These are phyloP conservation scores for Drosophila antonietae DNA, from an alignment of 2,888 invertebrate genomes.

Conservation along the genomic window DNA sequence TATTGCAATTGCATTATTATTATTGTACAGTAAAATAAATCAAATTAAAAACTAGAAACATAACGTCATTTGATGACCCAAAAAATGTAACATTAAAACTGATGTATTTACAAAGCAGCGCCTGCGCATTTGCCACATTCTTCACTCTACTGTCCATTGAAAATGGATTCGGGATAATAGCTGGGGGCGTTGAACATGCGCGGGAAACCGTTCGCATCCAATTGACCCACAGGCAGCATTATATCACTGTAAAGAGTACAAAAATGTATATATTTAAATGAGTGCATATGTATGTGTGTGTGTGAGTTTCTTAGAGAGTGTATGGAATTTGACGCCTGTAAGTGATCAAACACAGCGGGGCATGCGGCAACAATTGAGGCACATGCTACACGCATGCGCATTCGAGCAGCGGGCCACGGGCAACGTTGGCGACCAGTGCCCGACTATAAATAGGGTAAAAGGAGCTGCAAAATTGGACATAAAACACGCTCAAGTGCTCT, in stretches of 20 bases:
- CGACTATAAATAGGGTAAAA: slow-evolving; percentile 78
- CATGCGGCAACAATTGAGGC: slow-evolving; percentile 54
- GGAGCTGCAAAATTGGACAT: slow-evolving; percentile 73
- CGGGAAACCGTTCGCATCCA: slow-evolving; percentile 83
- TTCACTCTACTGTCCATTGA: slow-evolving; percentile 82
- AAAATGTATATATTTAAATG: slow-evolving; percentile 15
- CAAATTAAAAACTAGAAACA: slow-evolving; percentile 53
- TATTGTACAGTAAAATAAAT: slow-evolving; percentile 63
- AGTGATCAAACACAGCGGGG: slow-evolving; percentile 63
- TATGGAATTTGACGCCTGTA: slow-evolving; percentile 72
- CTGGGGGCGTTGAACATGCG: slow-evolving; percentile 84
- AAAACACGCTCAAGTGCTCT: slow-evolving; percentile 81
- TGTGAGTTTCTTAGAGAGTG: slow-evolving; percentile 33
- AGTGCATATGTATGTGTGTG: slow-evolving; percentile 16
- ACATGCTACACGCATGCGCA: slow-evolving; percentile 79
- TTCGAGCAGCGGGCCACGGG: slow-evolving; percentile 20
- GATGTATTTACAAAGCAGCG: slow-evolving; percentile 60
- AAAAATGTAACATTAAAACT: slow-evolving; percentile 51
- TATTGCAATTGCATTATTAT: slow-evolving; percentile 54
- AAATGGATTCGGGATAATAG: slow-evolving; percentile 84
- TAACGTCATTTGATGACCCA: slow-evolving; percentile 68
- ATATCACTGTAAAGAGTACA: slow-evolving; percentile 78
- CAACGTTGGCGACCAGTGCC: slow-evolving; percentile 63
- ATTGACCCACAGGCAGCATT: slow-evolving; percentile 83
- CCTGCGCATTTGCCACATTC: slow-evolving; percentile 34